phyloP scores from a whole-genome alignment of 2,797 vertebrate species.

The Xyrichtys novacula region DNA sequence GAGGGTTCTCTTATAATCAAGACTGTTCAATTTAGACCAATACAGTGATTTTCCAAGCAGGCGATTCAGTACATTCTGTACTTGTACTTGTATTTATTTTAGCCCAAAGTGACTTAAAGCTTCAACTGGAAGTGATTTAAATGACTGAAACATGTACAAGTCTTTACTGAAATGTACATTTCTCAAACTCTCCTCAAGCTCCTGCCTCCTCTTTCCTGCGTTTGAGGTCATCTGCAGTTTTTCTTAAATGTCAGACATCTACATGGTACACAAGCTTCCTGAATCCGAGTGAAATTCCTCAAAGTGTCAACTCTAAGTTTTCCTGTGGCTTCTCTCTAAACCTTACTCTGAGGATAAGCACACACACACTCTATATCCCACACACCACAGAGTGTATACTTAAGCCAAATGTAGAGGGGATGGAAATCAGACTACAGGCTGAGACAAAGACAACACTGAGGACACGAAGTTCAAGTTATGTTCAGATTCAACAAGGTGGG shows the following conservation, averaged over 20 bases:
- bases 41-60: no score
- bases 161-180: no score
- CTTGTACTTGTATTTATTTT: no score
- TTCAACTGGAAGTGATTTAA: no score
- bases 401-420: constrained; percentile 49
- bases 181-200: no score
- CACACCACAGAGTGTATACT: constrained; percentile 67
- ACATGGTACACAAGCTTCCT: constrained; percentile 31
- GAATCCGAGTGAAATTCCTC: constrained; percentile 40
- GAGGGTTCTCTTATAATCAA: no score
- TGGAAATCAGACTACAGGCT: constrained; percentile 65
- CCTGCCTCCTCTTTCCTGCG: background rate
- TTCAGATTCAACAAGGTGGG: constrained; percentile 65
- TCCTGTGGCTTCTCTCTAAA: constrained; percentile 51
- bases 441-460: constrained; percentile 59
- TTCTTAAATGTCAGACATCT: constrained; percentile 15
- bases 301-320: constrained; percentile 42
- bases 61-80: no score
- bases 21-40: no score
- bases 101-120: no score
- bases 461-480: constrained; percentile 55
- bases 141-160: no score
- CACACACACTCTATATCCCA: constrained; percentile 22
- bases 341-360: constrained; percentile 24
- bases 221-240: constrained; percentile 18